Evolutionary conservation across 2,888 invertebrate genomes (phyloP).

Genomic region (Chrysomela aeneicollis): DNA sequence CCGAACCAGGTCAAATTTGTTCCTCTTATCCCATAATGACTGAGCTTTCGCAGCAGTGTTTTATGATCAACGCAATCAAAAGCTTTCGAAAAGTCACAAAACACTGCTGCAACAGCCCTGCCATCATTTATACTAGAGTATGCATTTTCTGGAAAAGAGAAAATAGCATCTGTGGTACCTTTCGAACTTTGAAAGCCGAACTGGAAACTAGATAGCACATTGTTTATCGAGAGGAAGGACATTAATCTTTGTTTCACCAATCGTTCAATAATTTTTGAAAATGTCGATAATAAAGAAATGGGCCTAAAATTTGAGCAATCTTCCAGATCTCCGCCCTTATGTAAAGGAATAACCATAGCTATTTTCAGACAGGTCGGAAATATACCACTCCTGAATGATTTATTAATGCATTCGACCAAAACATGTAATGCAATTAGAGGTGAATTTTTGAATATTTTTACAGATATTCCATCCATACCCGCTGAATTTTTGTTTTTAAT

Average conservation of each 20-base stretch:
- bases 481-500: neutral
- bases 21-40: neutral
- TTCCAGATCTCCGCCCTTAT: neutral
- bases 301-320: neutral
- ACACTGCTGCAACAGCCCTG: neutral
- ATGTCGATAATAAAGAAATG: neutral
- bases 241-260: neutral
- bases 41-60: neutral
- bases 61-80: neutral
- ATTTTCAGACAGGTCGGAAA: conserved; percentile 1
- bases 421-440: neutral
- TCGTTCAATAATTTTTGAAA: neutral
- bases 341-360: neutral
- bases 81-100: neutral
- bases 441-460: neutral
- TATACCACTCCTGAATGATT: neutral
- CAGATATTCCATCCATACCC: neutral
- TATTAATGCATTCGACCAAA: neutral
- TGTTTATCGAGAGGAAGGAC: neutral
- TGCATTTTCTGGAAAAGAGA: neutral
- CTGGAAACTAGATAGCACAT: neutral
- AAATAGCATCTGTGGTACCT: neutral
- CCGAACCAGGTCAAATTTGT: neutral
- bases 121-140: neutral
- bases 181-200: neutral